A percentile compares a stretch with the other conserved stretches of the same genome.
These are phyloP conservation scores for Orius laevigatus DNA, from an alignment of 1,140 invertebrate genomes.

Conservation along the genomic window DNA sequence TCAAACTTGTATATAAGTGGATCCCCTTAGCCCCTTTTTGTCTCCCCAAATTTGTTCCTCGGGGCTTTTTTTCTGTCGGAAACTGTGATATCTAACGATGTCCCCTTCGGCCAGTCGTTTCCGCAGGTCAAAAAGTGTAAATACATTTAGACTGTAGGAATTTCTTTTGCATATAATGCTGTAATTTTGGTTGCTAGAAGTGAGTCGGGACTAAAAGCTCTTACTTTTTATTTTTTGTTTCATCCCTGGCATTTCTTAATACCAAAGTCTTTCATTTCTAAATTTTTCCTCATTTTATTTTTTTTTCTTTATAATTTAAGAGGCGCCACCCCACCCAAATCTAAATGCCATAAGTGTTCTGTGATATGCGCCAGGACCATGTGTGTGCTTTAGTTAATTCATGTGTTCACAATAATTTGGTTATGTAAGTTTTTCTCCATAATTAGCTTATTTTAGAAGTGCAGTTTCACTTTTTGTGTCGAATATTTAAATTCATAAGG, in stretches of 20 bases:
- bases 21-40: too few relatives aligned
- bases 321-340: neutral
- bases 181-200: slow-evolving; percentile 10
- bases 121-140: too few relatives aligned
- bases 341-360: slow-evolving; percentile 19
- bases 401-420: slow-evolving; percentile 16
- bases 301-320: neutral
- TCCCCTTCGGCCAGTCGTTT: too few relatives aligned
- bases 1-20: too few relatives aligned
- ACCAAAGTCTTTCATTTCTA: slow-evolving; percentile 19
- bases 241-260: slow-evolving; percentile 16
- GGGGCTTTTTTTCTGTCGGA: too few relatives aligned
- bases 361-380: slow-evolving; percentile 18
- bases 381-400: slow-evolving; percentile 13
- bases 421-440: slow-evolving; percentile 3
- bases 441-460: slow-evolving; percentile 17
- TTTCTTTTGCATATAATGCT: slow-evolving; percentile 1
- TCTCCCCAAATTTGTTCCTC: too few relatives aligned
- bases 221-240: neutral
- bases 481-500: slow-evolving; percentile 6
- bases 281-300: neutral
- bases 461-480: slow-evolving; percentile 10
- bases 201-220: slow-evolving; percentile 6
- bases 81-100: too few relatives aligned
- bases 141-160: too few relatives aligned